Percentiles rank a stretch among this genome's conserved stretches.
Evolutionary conservation across 2,113 vertebrate genomes (phyloP).

Genomic region (Centropus unirufus): DNA sequence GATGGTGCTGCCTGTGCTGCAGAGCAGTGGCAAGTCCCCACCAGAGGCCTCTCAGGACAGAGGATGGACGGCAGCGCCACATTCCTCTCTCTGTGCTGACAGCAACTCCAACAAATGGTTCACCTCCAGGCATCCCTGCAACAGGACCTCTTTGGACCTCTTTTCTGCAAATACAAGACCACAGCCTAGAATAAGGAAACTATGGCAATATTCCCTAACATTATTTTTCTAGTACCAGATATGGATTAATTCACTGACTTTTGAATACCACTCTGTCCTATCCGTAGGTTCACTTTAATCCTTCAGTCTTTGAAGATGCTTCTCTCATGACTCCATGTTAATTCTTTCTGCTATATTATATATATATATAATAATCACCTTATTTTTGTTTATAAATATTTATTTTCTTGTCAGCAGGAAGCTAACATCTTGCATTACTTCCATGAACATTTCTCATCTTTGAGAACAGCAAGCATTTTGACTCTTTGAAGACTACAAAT

Average conservation of each 20-base stretch:
- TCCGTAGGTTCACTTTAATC: not conserved
- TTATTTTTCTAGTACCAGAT: not conserved
- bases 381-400: not conserved
- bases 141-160: accelerated
- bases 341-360: not conserved
- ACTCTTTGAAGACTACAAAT: not conserved
- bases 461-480: not conserved
- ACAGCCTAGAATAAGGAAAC: not conserved
- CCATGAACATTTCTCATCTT: not conserved
- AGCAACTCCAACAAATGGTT: not conserved
- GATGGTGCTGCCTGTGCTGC: not conserved
- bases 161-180: not conserved
- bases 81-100: not conserved
- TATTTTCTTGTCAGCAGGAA: not conserved
- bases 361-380: not conserved
- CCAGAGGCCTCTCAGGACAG: not conserved
- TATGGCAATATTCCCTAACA: not conserved
- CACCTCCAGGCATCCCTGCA: not conserved
- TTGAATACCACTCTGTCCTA: not conserved
- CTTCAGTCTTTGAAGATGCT: not conserved
- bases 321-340: not conserved
- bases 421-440: not conserved
- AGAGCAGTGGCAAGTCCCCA: not conserved
- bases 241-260: not conserved
- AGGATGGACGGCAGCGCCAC: not conserved